These are phyloP conservation scores for Periophthalmodon schlosseri DNA, from an alignment of 2,113 vertebrate species.

Conservation along the genomic window DNA sequence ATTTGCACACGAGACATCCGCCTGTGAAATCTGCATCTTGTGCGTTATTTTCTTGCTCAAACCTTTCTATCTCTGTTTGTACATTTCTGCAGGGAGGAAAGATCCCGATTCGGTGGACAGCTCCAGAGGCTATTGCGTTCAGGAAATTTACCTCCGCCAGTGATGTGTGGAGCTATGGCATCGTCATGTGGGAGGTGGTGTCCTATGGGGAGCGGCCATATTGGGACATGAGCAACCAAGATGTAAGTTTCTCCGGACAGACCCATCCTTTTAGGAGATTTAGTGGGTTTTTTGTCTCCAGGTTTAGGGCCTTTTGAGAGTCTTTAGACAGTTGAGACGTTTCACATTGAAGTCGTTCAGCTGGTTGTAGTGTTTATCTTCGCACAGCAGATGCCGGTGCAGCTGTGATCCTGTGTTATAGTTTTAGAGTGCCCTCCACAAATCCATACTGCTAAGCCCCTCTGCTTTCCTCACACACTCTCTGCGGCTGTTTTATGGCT, in stretches of 20 bases:
- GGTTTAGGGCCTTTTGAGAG: conserved; percentile 24
- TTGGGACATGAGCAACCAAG: conserved; percentile 85
- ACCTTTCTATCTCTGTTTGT: conserved; percentile 16
- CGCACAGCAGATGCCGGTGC: conserved; percentile 57
- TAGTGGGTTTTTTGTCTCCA: not conserved
- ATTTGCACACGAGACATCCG: conserved; percentile 28
- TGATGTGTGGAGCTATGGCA: conserved; percentile 83
- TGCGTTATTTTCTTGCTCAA: conserved; percentile 1
- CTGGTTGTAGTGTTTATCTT: conserved; percentile 60
- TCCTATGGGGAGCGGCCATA: conserved; percentile 82
- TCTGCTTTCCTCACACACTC: conserved; percentile 29
- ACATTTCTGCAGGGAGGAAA: conserved; percentile 73
- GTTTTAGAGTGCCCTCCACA: conserved; percentile 48
- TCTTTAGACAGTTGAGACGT: conserved; percentile 37
- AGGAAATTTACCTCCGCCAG: conserved; percentile 81
- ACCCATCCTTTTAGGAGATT: not conserved
- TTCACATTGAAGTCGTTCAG: conserved; percentile 49
- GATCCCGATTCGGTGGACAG: conserved; percentile 83
- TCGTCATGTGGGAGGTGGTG: conserved; percentile 85
- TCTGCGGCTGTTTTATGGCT: conserved; percentile 33
- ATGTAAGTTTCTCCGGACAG: conserved; percentile 65
- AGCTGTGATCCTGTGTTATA: conserved; percentile 55
- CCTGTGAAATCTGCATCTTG: conserved; percentile 45
- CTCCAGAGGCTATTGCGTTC: conserved; percentile 82
- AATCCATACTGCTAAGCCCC: conserved; percentile 61